These are phyloP conservation scores for Mionectes macconnelli DNA, from an alignment of 2,113 vertebrate species.

Conservation along the genomic window DNA sequence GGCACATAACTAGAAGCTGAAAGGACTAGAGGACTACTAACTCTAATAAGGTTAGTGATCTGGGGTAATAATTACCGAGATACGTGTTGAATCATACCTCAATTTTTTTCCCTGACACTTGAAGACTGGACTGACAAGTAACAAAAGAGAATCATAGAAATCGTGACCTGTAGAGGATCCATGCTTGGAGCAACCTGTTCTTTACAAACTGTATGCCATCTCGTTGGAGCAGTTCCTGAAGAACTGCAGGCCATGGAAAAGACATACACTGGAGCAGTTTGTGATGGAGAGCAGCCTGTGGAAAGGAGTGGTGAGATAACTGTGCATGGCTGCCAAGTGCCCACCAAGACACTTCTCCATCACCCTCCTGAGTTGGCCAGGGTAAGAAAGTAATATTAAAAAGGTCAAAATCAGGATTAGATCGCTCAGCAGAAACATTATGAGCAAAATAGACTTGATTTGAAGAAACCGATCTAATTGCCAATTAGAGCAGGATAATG, in stretches of 20 bases:
- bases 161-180: background rate
- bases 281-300: background rate
- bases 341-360: fast-evolving
- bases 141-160: background rate
- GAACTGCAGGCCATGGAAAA: background rate
- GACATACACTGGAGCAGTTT: background rate
- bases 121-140: background rate
- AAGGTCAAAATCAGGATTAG: background rate
- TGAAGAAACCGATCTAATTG: background rate
- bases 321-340: background rate
- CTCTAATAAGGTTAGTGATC: background rate
- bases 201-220: background rate
- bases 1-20: background rate
- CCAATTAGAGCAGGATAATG: background rate
- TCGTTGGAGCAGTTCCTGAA: background rate
- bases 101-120: background rate
- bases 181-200: background rate
- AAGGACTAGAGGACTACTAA: background rate
- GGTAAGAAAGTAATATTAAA: background rate
- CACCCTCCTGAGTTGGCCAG: background rate
- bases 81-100: background rate
- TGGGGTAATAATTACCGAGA: background rate
- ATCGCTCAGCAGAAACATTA: background rate
- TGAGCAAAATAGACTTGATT: background rate
- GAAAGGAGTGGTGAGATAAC: background rate